Evolutionary conservation across 1,140 invertebrate species (phyloP).

Genomic region (Drosophila leontia): DNA sequence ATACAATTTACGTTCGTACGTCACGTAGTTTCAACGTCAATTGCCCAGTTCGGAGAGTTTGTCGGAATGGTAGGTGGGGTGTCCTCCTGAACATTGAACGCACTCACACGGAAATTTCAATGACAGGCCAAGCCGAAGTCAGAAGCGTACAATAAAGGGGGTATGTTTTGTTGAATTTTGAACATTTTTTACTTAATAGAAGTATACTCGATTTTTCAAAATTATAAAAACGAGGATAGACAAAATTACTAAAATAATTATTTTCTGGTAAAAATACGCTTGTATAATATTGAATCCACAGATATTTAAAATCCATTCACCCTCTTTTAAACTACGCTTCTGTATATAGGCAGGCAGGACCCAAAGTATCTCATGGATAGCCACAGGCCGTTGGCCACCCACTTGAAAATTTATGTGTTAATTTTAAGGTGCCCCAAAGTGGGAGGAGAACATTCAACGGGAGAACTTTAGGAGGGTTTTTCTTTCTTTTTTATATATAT

Average conservation of each 20-base stretch:
- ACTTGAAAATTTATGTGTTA: constrained; percentile 84
- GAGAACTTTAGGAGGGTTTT: constrained; percentile 36
- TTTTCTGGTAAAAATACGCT: neutral
- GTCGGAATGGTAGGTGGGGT: constrained; percentile 17
- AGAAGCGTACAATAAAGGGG: constrained; percentile 14
- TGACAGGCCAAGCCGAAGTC: constrained; percentile 54
- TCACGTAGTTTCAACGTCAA: constrained; percentile 80
- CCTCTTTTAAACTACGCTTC: neutral
- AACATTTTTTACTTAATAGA: neutral
- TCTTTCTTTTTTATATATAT: constrained; percentile 28
- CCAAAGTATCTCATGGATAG: constrained; percentile 60
- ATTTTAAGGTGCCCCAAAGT: constrained; percentile 72
- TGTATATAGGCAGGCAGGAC: constrained; percentile 8
- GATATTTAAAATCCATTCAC: neutral
- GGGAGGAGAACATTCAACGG: constrained; percentile 2
- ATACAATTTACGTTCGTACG: constrained; percentile 60
- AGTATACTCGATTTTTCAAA: neutral
- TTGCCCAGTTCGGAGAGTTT: constrained; percentile 59
- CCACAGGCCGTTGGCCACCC: constrained; percentile 63
- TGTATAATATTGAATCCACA: neutral
- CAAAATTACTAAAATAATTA: too few species aligned
- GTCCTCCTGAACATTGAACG: constrained; percentile 48
- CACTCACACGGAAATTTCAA: constrained; percentile 82
- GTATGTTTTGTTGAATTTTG: neutral
- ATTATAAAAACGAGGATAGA: too few species aligned